phyloP scores from a whole-genome alignment of 2,113 vertebrate species.

The Hippocampus mohnikei region DNA sequence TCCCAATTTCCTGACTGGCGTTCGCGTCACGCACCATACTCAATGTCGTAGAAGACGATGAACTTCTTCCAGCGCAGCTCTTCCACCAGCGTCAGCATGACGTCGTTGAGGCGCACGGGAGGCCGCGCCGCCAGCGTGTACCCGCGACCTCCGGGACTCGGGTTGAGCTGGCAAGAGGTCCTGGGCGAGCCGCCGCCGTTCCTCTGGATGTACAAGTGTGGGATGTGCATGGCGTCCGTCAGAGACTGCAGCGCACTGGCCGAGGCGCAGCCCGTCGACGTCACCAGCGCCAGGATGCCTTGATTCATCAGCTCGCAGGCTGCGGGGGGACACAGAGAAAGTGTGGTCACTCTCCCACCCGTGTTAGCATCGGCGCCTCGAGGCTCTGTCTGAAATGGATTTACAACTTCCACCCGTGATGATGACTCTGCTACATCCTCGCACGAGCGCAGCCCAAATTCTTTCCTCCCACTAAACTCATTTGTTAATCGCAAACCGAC shows the following conservation, averaged over 20 bases:
- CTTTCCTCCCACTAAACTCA: constrained; percentile 21
- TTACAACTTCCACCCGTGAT: too few species aligned
- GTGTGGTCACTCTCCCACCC: too few species aligned
- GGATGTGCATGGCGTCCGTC: constrained; percentile 98
- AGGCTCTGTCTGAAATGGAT: too few species aligned
- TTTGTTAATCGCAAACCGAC: constrained; percentile 48
- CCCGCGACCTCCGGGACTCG: constrained; percentile 84
- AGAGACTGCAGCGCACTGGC: constrained; percentile 94
- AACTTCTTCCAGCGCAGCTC: constrained; percentile 98
- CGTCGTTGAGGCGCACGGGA: constrained; percentile 88
- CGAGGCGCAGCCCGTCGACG: constrained; percentile 91
- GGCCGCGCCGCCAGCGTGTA: constrained; percentile 92
- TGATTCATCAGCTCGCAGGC: constrained; percentile 98
- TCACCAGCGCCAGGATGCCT: constrained; percentile 92
- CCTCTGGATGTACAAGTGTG: constrained; percentile 92
- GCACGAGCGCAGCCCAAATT: too few species aligned
- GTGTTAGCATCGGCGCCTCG: too few species aligned
- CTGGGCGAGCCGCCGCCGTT: constrained; percentile 85
- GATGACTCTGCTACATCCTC: too few species aligned
- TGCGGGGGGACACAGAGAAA: constrained; percentile 34
- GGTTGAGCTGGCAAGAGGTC: constrained; percentile 89
- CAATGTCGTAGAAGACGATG: constrained; percentile 96
- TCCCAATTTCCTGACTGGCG: background rate
- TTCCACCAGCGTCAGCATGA: constrained; percentile 89
- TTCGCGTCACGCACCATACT: constrained; percentile 82